phyloP scores from a whole-genome alignment of 1,140 invertebrate genomes.

The Drosophila ogumai region DNA sequence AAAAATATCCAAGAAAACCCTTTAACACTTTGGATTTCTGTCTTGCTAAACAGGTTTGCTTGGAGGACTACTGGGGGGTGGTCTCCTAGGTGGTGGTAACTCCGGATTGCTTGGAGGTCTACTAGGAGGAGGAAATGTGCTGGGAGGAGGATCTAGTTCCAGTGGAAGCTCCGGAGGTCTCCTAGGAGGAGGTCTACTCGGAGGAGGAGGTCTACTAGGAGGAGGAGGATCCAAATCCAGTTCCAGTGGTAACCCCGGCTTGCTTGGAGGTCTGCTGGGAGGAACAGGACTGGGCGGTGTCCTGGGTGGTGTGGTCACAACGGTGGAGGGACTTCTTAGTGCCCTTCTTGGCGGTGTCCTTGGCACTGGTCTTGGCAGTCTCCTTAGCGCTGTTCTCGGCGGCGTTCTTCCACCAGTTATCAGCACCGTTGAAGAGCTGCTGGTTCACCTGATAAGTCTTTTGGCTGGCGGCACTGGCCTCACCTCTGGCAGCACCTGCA shows the following conservation, averaged over 20 bases:
- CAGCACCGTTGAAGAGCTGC: slow-evolving; percentile 1
- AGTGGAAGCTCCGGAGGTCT: not conserved
- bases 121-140: not conserved
- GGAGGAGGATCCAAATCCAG: not conserved
- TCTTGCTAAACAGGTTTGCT: not conserved
- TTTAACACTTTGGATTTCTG: not conserved
- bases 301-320: not conserved
- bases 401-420: not conserved
- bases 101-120: not conserved
- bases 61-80: not conserved
- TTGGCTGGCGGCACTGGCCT: slow-evolving; percentile 7
- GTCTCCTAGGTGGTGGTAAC: not conserved
- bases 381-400: not conserved
- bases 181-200: not conserved
- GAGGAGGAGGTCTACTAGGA: not conserved
- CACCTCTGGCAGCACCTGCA: slow-evolving; percentile 1
- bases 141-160: not conserved
- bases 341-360: slow-evolving; percentile 3
- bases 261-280: not conserved
- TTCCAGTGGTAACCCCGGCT: not conserved
- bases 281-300: not conserved
- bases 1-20: too few relatives aligned
- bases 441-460: slow-evolving; percentile 6
- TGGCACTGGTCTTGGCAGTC: slow-evolving; percentile 11
- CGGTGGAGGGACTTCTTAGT: not conserved